Base-by-base conservation (phyloP, 2,888 invertebrate genomes). In the Acanthococcus lagerstroemiae region DNA sequence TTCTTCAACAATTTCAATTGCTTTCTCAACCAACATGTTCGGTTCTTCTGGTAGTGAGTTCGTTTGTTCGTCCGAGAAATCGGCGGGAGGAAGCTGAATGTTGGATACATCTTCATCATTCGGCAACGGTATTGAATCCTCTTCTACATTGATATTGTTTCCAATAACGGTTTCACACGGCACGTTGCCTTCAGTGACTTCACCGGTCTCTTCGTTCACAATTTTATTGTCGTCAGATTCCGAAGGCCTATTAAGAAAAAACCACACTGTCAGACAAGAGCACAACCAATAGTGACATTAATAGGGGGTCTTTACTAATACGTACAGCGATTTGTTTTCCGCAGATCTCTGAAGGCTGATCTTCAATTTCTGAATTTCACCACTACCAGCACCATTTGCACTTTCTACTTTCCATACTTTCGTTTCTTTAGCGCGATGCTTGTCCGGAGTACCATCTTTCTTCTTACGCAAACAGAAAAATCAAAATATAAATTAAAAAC, bases 351-450 rank as follows among this genome's bases (percentile, higher is more conserved):
- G 55, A 5, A 52, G 56, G 21, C 66, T 50, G 26, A 72, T 71
- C 65, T 72, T 72, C 27, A 73, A 67, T 65, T 73, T 73, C 54
- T 72, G 72, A 26, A 73, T 71, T 67, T 72, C 72, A 15, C 72
- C 72, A 45, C 71, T 54, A 21, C 55, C 72, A 21, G 71, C 69
- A 17, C 72, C 77, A 69, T 78, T 78, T 0, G 77, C 76, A 70
- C 77, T 76, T 57, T 78, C 77, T 6, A 79, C 78, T 73, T 78
- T 78, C 79, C 79, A 79, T 22, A 78, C 75, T 3, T 6, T 66
- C 3, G 67, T 26, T 15, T 66, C 66, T 50, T 66, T 66, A 3
- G 22, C 3, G 27, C 27, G 45, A 37, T 66, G 66, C 57, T 66
- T 66, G 25, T 63, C 63, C 22, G 63, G 63, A 12, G 63, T 63